Evolutionary conservation across 1,140 invertebrate species (phyloP).

Genomic region (Antheraea mylitta): DNA sequence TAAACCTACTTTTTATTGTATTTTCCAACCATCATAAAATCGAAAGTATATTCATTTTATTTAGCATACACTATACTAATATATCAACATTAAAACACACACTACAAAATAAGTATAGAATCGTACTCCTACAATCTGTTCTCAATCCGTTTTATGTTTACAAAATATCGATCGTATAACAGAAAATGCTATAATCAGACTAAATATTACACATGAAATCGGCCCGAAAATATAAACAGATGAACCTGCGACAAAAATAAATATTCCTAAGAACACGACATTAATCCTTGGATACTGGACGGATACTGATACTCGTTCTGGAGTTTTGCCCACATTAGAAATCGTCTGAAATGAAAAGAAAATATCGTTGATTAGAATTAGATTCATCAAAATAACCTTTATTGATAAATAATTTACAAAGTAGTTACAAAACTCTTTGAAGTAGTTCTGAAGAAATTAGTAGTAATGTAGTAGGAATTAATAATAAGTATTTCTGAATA

Average conservation of each 20-base stretch:
- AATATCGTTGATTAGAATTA: neutral
- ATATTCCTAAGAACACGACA: slow-evolving; percentile 31
- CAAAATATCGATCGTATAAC: slow-evolving; percentile 19
- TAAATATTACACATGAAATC: slow-evolving; percentile 29
- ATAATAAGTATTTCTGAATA: no score
- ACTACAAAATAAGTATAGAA: neutral
- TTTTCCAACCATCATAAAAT: neutral
- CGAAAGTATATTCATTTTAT: neutral
- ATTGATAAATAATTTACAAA: no score
- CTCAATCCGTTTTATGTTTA: slow-evolving; percentile 18
- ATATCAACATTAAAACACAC: neutral
- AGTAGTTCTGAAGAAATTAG: no score
- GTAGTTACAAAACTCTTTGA: no score
- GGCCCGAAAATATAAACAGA: slow-evolving; percentile 39
- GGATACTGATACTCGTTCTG: slow-evolving; percentile 36
- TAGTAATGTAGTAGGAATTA: no score
- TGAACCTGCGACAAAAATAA: slow-evolving; percentile 25
- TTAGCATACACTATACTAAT: neutral
- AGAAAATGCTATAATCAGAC: slow-evolving; percentile 29
- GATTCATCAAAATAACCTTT: no score
- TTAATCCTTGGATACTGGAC: slow-evolving; percentile 28
- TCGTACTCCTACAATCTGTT: slow-evolving; percentile 6
- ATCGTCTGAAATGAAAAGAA: slow-evolving; percentile 41
- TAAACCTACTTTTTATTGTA: no score
- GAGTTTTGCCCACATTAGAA: slow-evolving; percentile 35